phyloP scores from a whole-genome alignment of 2,888 invertebrate species.

The Scrobipalpa costella region DNA sequence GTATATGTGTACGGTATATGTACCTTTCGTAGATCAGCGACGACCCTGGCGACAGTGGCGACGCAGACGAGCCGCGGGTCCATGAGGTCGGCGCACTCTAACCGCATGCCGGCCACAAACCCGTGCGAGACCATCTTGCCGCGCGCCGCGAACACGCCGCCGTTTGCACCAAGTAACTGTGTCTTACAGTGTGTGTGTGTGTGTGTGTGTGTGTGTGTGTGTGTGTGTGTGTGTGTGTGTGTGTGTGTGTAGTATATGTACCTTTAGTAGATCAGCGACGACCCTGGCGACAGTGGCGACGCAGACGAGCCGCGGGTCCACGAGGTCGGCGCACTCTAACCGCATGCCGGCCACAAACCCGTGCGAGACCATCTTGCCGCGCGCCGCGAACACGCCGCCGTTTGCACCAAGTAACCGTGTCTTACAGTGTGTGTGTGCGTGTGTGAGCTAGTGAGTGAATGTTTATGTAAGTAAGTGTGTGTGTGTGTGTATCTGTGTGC shows the following conservation, averaged over 20 bases:
- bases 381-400: constrained; percentile 87
- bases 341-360: constrained; percentile 96
- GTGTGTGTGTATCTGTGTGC: too few relatives aligned
- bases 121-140: constrained; percentile 90
- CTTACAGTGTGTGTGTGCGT: too few relatives aligned
- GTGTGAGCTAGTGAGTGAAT: too few relatives aligned
- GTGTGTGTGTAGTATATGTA: too few relatives aligned
- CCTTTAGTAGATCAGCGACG: constrained; percentile 93
- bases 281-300: constrained; percentile 96
- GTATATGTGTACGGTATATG: too few relatives aligned
- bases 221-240: too few relatives aligned
- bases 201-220: too few relatives aligned
- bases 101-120: constrained; percentile 94
- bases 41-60: constrained; percentile 94
- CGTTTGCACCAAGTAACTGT: constrained; percentile 81
- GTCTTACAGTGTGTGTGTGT: too few relatives aligned
- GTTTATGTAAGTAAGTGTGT: too few relatives aligned
- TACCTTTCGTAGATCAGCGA: constrained; percentile 93
- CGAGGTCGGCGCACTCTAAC: constrained; percentile 97
- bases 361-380: constrained; percentile 88
- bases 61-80: constrained; percentile 98
- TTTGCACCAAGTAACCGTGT: constrained; percentile 81
- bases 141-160: constrained; percentile 87
- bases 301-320: constrained; percentile 98
- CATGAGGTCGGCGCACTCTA: constrained; percentile 98